Evolutionary conservation across 2,888 invertebrate species (phyloP).

Genomic region (Dicyrtomina minuta): DNA sequence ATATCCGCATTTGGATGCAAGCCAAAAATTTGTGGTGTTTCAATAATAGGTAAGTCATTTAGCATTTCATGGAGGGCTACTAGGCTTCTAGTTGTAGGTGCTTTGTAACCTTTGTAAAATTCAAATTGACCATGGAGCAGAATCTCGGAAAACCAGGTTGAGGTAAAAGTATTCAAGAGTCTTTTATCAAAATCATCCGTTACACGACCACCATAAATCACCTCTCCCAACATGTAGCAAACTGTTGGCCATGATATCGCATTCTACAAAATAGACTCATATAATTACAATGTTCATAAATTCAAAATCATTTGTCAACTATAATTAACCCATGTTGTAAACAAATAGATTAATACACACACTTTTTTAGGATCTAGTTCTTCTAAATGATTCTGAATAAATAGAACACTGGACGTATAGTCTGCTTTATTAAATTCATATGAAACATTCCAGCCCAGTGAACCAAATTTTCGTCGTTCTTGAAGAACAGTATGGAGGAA

Average conservation of each 20-base stretch:
- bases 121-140: constrained; percentile 84
- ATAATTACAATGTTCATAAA: too few species aligned
- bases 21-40: constrained; percentile 96
- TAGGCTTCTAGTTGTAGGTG: constrained; percentile 79
- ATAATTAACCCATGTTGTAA: too few species aligned
- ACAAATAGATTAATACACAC: too few species aligned
- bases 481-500: constrained; percentile 94
- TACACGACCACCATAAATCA: constrained; percentile 68
- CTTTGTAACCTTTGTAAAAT: constrained; percentile 90
- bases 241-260: constrained; percentile 97
- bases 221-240: constrained; percentile 94
- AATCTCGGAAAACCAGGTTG: constrained; percentile 88
- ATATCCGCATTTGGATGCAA: constrained; percentile 94
- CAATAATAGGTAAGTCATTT: constrained; percentile 76
- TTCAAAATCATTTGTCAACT: neutral
- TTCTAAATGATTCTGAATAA: constrained; percentile 93
- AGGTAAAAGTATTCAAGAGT: constrained; percentile 86
- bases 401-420: constrained; percentile 91
- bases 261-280: constrained; percentile 55
- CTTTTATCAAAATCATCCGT: constrained; percentile 97
- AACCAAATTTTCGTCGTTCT: constrained; percentile 92
- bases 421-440: constrained; percentile 98
- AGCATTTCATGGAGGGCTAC: constrained; percentile 80
- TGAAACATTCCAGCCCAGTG: constrained; percentile 86
- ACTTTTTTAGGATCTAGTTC: constrained; percentile 93